Evolutionary conservation across 1,140 invertebrate genomes (phyloP).

Genomic region (Campoletis sonorensis): DNA sequence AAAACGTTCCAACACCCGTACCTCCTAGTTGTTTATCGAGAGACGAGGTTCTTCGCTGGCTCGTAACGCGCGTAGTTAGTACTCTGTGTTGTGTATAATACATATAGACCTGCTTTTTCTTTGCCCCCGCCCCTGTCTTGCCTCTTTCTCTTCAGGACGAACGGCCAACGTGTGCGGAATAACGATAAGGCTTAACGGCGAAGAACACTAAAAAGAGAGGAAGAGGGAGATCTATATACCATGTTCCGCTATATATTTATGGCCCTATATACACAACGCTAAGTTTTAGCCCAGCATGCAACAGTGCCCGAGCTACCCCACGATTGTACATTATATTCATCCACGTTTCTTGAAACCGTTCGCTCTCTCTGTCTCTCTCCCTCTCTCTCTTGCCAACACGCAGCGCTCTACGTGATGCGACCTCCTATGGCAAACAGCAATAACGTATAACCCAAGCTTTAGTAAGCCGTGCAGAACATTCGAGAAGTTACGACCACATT

Average conservation of each 20-base stretch:
- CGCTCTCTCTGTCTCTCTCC: constrained; percentile 16
- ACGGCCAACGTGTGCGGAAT: constrained; percentile 71
- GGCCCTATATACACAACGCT: too few relatives aligned
- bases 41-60: constrained; percentile 62
- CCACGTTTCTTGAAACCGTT: constrained; percentile 31
- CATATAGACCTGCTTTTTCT: background rate
- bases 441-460: constrained; percentile 7
- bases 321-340: constrained; percentile 42
- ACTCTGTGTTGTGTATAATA: constrained; percentile 53
- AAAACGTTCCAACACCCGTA: constrained; percentile 50
- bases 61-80: constrained; percentile 69
- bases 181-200: constrained; percentile 69
- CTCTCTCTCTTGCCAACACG: too few relatives aligned
- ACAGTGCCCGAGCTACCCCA: constrained; percentile 6
- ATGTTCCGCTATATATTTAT: constrained; percentile 54
- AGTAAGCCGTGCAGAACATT: constrained; percentile 30
- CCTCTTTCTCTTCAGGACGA: constrained; percentile 59
- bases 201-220: constrained; percentile 57
- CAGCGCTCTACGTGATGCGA: constrained; percentile 33
- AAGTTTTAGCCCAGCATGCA: constrained; percentile 19
- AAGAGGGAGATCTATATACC: background rate
- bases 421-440: background rate
- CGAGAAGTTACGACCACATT: constrained; percentile 28
- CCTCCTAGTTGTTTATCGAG: constrained; percentile 66
- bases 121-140: background rate